These are phyloP conservation scores for Dicentrarchus labrax DNA, from an alignment of 2,113 vertebrate genomes.

Conservation along the genomic window DNA sequence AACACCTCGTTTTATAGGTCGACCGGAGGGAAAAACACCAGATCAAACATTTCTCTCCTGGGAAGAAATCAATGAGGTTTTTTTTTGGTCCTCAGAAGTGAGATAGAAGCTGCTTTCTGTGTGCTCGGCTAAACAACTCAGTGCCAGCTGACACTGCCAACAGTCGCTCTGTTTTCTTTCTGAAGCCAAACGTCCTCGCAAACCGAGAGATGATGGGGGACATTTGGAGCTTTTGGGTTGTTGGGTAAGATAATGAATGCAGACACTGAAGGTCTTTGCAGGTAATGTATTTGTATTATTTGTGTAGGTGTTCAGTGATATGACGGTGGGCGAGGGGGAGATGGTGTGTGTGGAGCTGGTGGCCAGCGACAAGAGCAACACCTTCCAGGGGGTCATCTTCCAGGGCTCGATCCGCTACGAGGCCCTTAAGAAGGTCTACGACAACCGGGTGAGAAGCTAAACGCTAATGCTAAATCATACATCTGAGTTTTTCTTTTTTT, in stretches of 20 bases:
- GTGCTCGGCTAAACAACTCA: not conserved
- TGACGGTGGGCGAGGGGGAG: slow-evolving; percentile 98
- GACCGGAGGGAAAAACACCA: not conserved
- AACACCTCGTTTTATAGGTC: not conserved
- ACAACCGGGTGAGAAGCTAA: slow-evolving; percentile 91
- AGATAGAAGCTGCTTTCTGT: not conserved
- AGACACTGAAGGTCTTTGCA: not conserved
- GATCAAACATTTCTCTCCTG: not conserved
- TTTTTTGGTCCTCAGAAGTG: not conserved
- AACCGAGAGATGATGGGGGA: too few species aligned
- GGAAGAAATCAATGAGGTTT: not conserved
- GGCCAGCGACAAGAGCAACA: slow-evolving; percentile 96
- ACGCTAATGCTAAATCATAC: too few species aligned
- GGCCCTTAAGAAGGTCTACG: slow-evolving; percentile 98
- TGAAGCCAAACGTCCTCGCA: too few species aligned
- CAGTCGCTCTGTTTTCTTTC: not conserved
- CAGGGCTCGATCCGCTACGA: slow-evolving; percentile 99
- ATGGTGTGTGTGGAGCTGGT: slow-evolving; percentile 99
- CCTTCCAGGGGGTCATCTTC: slow-evolving; percentile 97
- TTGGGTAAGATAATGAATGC: not conserved
- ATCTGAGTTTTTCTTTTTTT: too few species aligned
- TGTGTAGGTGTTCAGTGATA: slow-evolving; percentile 94
- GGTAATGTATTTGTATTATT: not conserved
- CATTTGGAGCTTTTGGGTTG: too few species aligned
- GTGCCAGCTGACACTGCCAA: not conserved